Percentiles rank a stretch among this genome's conserved stretches.
Evolutionary conservation across 2,113 vertebrate genomes (phyloP).

Genomic region (Haliaeetus leucogaster): DNA sequence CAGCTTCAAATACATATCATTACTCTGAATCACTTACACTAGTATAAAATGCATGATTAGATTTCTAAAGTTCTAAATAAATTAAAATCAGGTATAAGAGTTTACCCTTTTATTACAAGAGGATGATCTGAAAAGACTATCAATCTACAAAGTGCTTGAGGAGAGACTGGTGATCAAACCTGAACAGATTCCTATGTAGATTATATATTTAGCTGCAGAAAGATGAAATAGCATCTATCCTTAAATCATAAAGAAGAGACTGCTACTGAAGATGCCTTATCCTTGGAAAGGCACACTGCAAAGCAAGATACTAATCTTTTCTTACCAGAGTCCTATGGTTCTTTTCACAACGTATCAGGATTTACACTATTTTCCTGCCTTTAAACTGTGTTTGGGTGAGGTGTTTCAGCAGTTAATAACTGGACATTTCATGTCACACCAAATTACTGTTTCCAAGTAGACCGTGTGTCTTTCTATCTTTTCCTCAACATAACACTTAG

Average conservation of each 20-base stretch:
- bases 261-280: neutral
- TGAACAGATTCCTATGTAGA: neutral
- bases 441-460: neutral
- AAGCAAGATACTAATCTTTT: neutral
- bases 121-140: neutral
- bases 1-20: neutral
- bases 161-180: neutral
- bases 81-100: neutral
- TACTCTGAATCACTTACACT: neutral
- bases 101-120: neutral
- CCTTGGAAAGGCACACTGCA: neutral
- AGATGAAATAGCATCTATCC: neutral
- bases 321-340: neutral
- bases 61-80: constrained; percentile 7
- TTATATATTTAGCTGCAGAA: neutral
- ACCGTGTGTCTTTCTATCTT: neutral
- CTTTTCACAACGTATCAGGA: neutral
- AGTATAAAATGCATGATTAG: neutral
- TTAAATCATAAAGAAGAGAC: neutral
- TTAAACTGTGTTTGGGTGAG: neutral
- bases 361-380: neutral
- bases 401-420: neutral
- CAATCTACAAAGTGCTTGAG: neutral
- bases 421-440: neutral
- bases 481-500: neutral